These are phyloP conservation scores for Lemur catta DNA, from an alignment of 2,797 vertebrate species.

Conservation along the genomic window DNA sequence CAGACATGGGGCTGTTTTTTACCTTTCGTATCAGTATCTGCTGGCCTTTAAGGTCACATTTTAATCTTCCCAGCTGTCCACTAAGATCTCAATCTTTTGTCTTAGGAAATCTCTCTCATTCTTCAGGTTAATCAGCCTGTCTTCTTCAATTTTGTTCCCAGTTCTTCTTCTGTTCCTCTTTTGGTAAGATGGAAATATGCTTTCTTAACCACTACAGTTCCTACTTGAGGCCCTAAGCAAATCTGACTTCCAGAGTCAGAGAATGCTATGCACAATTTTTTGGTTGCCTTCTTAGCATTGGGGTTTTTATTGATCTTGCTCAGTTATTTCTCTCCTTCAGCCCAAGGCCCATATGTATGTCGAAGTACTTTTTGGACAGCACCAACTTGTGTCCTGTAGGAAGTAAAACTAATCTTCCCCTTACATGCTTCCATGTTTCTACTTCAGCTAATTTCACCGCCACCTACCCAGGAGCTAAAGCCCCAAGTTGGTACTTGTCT, in stretches of 20 bases:
- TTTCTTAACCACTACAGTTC: neutral
- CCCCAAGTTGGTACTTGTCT: neutral
- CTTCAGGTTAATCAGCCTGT: neutral
- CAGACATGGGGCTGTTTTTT: neutral
- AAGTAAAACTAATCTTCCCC: neutral
- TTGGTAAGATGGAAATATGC: neutral
- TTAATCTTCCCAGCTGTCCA: neutral
- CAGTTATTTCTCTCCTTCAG: neutral
- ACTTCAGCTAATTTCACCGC: neutral
- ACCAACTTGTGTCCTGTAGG: neutral
- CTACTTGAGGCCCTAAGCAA: neutral
- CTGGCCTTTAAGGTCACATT: neutral
- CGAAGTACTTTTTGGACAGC: neutral
- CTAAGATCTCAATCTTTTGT: neutral
- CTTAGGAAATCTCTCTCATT: neutral
- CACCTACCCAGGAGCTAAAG: neutral
- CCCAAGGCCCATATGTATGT: neutral
- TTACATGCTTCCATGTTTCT: neutral
- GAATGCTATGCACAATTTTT: neutral
- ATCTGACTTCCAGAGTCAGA: neutral
- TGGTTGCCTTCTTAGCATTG: neutral
- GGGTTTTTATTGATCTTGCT: neutral
- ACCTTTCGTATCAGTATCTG: neutral
- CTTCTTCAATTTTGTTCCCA: neutral
- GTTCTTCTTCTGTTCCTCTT: neutral